A percentile compares a stretch with the other conserved stretches of the same genome.
These are phyloP conservation scores for Ursus arctos DNA, from an alignment of 2,113 vertebrate genomes.

Conservation along the genomic window DNA sequence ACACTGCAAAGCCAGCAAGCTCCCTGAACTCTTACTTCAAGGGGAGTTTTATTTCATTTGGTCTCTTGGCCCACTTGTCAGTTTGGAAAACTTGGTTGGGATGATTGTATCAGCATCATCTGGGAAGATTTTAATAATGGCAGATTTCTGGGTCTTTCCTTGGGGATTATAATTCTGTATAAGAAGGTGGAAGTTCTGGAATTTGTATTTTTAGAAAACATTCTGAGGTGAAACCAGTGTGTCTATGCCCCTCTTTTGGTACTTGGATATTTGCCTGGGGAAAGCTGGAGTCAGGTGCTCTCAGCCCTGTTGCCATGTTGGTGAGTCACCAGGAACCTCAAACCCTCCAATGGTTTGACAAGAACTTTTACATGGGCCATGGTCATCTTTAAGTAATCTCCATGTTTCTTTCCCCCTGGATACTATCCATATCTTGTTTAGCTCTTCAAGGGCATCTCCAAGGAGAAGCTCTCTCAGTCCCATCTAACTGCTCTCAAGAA, in stretches of 20 bases:
- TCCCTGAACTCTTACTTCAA: background rate
- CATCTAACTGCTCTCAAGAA: background rate
- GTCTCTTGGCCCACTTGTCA: background rate
- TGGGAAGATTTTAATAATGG: constrained; percentile 8
- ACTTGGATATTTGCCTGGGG: background rate
- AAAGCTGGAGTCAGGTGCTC: background rate
- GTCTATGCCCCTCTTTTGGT: background rate
- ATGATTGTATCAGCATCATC: background rate
- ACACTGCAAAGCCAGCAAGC: background rate
- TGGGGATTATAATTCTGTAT: background rate
- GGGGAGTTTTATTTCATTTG: background rate
- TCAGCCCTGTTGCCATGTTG: background rate
- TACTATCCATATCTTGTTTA: background rate
- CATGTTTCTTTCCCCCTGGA: background rate
- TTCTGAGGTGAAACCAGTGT: background rate
- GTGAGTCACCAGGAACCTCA: background rate
- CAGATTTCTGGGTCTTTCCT: background rate
- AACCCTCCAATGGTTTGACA: background rate
- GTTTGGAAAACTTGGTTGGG: background rate
- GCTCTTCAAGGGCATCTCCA: background rate
- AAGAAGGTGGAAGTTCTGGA: background rate
- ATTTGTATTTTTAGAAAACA: constrained; percentile 19
- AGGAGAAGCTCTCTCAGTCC: background rate
- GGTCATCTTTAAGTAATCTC: background rate
- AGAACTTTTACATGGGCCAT: background rate